Conservation (phyloP, 1,140 invertebrate species). For the Drosophila funebris region DNA sequence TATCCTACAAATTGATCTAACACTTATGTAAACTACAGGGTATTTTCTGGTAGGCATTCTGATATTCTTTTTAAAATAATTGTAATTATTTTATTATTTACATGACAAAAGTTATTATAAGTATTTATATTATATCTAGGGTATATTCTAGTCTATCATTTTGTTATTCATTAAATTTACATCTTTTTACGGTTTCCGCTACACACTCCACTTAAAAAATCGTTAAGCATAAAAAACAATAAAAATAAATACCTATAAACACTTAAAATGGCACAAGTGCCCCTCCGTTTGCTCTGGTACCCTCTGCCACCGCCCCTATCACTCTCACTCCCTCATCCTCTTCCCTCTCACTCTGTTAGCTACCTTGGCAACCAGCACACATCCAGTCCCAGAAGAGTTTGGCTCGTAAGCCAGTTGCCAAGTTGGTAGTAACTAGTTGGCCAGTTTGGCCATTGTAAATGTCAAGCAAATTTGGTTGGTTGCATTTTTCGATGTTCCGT, state of each 20-base stretch:
- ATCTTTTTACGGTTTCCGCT: constrained; percentile 29
- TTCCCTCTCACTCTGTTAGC: not conserved
- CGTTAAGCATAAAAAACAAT: constrained; percentile 81
- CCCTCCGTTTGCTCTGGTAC: not conserved
- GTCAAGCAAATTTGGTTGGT: constrained; percentile 75
- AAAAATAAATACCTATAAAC: constrained; percentile 81
- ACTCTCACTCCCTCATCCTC: not conserved
- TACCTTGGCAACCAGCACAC: constrained; percentile 1
- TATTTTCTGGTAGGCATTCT: too few species aligned
- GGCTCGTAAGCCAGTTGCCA: constrained; percentile 30
- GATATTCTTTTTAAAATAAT: too few species aligned
- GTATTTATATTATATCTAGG: too few species aligned
- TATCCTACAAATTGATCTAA: too few species aligned
- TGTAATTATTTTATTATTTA: too few species aligned
- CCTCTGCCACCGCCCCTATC: not conserved
- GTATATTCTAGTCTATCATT: constrained; percentile 1
- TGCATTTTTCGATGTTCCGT: constrained; percentile 54
- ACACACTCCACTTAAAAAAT: constrained; percentile 75
- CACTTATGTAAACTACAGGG: too few species aligned
- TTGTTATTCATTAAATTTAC: not conserved
- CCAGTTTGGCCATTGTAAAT: constrained; percentile 74
- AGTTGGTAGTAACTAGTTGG: constrained; percentile 51
- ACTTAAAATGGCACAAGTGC: constrained; percentile 75
- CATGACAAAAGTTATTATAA: too few species aligned
- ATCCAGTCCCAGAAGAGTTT: constrained; percentile 13